A percentile compares a stretch with the other conserved stretches of the same genome.
These are phyloP conservation scores for Drosophila limbata DNA, from an alignment of 2,888 invertebrate species.

Conservation along the genomic window DNA sequence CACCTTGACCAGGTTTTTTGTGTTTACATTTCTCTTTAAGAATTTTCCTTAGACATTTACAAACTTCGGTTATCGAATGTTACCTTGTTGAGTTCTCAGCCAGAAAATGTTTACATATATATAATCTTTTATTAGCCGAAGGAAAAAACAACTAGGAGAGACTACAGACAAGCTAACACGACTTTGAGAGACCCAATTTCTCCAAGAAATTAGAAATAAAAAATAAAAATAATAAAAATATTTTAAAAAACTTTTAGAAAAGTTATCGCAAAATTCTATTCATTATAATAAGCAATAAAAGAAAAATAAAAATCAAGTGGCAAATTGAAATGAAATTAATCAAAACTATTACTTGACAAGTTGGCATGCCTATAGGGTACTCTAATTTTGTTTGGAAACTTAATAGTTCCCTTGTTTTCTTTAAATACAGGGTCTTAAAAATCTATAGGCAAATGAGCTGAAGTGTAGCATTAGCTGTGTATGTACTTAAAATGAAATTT, in stretches of 20 bases:
- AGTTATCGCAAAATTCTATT: background rate
- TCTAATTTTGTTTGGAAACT: too few relatives aligned
- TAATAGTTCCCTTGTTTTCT: background rate
- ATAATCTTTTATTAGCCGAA: background rate
- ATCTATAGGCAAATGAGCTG: constrained; percentile 20
- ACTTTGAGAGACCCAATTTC: background rate
- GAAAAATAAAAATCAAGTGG: too few relatives aligned
- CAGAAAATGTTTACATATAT: constrained; percentile 14
- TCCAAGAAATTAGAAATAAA: too few relatives aligned
- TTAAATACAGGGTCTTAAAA: background rate
- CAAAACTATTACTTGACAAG: too few relatives aligned
- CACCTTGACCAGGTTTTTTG: background rate
- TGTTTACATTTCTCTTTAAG: constrained; percentile 1
- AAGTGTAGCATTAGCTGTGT: constrained; percentile 12
- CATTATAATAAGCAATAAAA: too few relatives aligned
- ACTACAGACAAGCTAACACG: background rate
- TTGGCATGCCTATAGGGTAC: too few relatives aligned
- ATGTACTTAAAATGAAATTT: constrained; percentile 53
- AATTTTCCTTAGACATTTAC: constrained; percentile 1
- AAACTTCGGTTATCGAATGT: constrained; percentile 8
- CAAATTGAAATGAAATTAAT: too few relatives aligned
- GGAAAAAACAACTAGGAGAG: background rate
- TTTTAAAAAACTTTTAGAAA: background rate
- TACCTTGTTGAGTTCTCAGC: constrained; percentile 9
- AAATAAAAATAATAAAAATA: background rate